These are phyloP conservation scores for Brachionus koreanus DNA, from an alignment of 1,140 invertebrate genomes.

Conservation along the genomic window DNA sequence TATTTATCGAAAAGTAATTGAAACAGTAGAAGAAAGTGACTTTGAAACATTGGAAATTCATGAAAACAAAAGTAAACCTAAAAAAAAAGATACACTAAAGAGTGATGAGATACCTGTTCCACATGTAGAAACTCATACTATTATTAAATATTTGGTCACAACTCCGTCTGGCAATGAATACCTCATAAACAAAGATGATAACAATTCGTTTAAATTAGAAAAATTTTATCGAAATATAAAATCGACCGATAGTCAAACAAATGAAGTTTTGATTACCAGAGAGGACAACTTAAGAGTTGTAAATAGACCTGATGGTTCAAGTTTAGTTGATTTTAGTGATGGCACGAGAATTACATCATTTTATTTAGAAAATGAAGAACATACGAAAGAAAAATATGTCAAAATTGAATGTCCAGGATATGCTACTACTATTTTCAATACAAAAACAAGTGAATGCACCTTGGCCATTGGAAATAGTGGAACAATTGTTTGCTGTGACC, in stretches of 20 bases:
- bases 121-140: not conserved
- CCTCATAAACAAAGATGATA: conserved; percentile 26
- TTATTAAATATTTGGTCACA: not conserved
- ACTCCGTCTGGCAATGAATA: conserved; percentile 22
- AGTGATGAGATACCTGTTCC: not conserved
- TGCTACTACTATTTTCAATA: conserved; percentile 57
- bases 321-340: conserved; percentile 57
- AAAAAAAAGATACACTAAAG: conserved; percentile 12
- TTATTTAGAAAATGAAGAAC: conserved; percentile 47
- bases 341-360: conserved; percentile 57
- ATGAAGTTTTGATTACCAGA: conserved; percentile 52
- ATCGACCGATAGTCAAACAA: not conserved
- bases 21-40: not conserved
- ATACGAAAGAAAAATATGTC: conserved; percentile 41
- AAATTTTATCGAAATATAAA: not conserved
- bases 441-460: conserved; percentile 52
- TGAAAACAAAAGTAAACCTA: not conserved
- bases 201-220: conserved; percentile 25
- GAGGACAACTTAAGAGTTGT: conserved; percentile 57
- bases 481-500: conserved; percentile 51
- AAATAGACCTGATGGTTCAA: conserved; percentile 54
- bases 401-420: conserved; percentile 56
- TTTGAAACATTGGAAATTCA: not conserved
- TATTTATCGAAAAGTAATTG: conserved; percentile 45
- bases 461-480: conserved; percentile 54